Base-by-base conservation (phyloP, 2,888 invertebrate species). In the Colostygia pectinataria region DNA sequence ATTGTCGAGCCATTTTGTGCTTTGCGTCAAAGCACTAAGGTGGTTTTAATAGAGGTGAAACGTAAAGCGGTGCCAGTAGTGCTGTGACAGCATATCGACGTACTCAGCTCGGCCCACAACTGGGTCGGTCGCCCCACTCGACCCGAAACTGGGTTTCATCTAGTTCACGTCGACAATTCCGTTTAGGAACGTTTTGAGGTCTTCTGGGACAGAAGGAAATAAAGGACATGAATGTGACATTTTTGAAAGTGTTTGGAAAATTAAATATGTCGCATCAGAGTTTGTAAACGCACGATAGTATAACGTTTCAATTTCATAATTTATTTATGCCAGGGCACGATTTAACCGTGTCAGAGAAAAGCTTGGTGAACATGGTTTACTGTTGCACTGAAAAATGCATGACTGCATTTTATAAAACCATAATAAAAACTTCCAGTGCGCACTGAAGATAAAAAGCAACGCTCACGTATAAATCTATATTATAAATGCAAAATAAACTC, bases 51-150 rank as follows among this genome's bases (percentile, higher is more conserved):
- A 40, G 55, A 61, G 55, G 63, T 56, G 58, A 53, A 59, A 65
- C 53, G 59, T 61, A 58, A 58, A 61, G 56, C 39, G 23, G 42
- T 33, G 33, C 18, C 40, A 59, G 55, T 63, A 57, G 62, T 67
- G 74, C 71, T 69, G 73, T 71, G 69, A 72, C 74, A 76, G 73
- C 71, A 69, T 76, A 79, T 82, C 75, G 82, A 80, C 77, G 68
- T 71, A 50, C 58, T 53, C 54, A 47, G 40, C 40, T 31, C 68
- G 62, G 66, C 66, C 65, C 48, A 65, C 73, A 81, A 80, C 79
- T 83, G 67, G 83, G 84, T 84, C 84, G 84, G 76, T 72, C 70
- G 66, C 61, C 63, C 64, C 73, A 77, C 83, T 84, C 80, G 79
- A 82, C 79, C 78, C 68, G 59, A 71, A 74, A 77, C 69, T 64